Base-by-base conservation (phyloP, 2,797 vertebrate species). In the Cuculus canorus region DNA sequence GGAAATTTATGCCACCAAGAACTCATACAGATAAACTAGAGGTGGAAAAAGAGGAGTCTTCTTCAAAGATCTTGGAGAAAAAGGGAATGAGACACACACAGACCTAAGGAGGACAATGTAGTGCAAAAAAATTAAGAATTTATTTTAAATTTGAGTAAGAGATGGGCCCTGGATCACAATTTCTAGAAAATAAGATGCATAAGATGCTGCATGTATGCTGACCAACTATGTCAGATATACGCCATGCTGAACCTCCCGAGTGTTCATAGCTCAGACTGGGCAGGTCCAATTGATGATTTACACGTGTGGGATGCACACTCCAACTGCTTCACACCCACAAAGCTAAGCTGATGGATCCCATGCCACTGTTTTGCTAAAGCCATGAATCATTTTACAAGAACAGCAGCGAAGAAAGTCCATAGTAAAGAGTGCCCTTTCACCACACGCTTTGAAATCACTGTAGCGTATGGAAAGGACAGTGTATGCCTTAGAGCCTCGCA, bases 311-410 rank as follows among this genome's bases (percentile, higher is more conserved):
- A 27, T 28, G 11, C 12, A 11, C 32, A 30, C 28, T 9, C 37
- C 12, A 14, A 33, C 17, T n/a, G 3, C 33, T 54, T 47, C 52
- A 27, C 0, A 1, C 4, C 1, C 3, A 17, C 0, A 13, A 33
- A 50, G 17, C 15, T 2, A 4, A 22, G 14, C 13, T 2, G 5
- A 22, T 3, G 13, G 8, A 66, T 10, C 56, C 59, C 9, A 2
- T 1, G 27, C 9, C 3, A 3, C 18, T 15, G 8, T 32, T 21
- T 5, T 50, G 33, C 37, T 64, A 22, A n/a, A 16, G 50, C 50
- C 37, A 25, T 5, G 33, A 57, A 63, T 18, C 28, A 10, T 35
- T 39, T 54, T 17, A 28, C n/a, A n/a, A 60, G 57, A 71, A 77
- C 8, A 57, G 10, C 15, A 24, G 72, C n/a, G 68, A 57, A 54